Evolutionary conservation across 1,140 invertebrate genomes (phyloP), one percentile per base, ranked within the genome.

Genomic region (Harlomillsia oculata): DNA sequence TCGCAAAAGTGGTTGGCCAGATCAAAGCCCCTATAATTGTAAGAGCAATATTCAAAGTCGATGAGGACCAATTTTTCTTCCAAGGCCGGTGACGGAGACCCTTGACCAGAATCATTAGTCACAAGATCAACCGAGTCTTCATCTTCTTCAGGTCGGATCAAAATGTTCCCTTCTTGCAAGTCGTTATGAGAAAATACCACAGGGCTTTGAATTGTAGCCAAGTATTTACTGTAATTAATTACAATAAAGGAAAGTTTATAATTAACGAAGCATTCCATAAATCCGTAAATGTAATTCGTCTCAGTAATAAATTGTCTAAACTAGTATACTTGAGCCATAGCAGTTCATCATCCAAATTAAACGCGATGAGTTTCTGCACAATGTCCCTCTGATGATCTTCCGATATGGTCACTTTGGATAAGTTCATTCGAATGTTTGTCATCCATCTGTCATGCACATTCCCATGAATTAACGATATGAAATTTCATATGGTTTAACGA

Each of bases 141-240:
- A 13, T 67, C 62, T 20, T 53, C 57, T 9, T 54, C 52, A 29
- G 55, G 54, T 13, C 64, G 66, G 29, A 72, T 57, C 3, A 78
- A 64, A 55, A 77, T 76, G 66, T 78, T 82, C 71, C 94, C 95
- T 78, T 96, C 91, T 73, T 98, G 94, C 70, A 97, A 76, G 69
- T 98, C 95, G 71, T 98, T 98, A 72, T 99, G 95, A 69, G 90
- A 95, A 71, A 99, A 99, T 0, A 93, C 83, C 1, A 97, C 89
- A 1, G 89, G 87, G 55, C 87, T 85, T n/a, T 73, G 65, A 5
- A 77, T 64, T 51, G 68, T 65, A 3, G 63, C 66, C 34, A 79
- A 63, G 40, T 72, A 72, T 48, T 70, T 67, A 62, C 77, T 78
- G 59, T n/a, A 63, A 64, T 43, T 40, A 28, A 49, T 20, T 8